phyloP scores from a whole-genome alignment of 2,888 invertebrate genomes.

The Adela reaumurella region DNA sequence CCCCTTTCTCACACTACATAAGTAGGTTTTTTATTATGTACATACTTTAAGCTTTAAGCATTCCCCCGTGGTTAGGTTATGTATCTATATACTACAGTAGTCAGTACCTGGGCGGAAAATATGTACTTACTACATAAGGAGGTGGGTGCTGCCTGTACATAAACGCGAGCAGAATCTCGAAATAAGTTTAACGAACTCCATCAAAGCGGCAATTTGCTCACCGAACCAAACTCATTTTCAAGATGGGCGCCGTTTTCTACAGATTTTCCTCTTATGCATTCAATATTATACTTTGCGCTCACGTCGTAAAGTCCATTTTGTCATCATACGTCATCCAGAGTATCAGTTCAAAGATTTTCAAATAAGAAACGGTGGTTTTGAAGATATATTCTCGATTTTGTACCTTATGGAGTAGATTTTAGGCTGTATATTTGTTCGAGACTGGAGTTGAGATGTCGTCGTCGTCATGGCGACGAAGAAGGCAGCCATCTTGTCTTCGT shows the following conservation, averaged over 20 bases:
- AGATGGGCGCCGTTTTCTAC: neutral
- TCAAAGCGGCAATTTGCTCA: neutral
- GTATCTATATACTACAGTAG: too few species aligned
- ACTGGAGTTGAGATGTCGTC: conserved; percentile 20
- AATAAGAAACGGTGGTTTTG: neutral
- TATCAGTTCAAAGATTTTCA: neutral
- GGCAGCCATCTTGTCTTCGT: conserved; percentile 37
- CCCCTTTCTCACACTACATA: too few species aligned
- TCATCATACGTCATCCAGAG: neutral
- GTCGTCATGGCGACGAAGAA: conserved; percentile 35
- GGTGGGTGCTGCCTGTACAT: too few species aligned
- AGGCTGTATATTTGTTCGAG: neutral
- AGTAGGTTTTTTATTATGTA: too few species aligned
- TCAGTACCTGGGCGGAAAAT: too few species aligned
- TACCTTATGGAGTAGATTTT: neutral
- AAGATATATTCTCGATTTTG: neutral
- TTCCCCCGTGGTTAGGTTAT: too few species aligned
- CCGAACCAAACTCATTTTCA: conserved; percentile 1
- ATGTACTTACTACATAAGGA: too few species aligned
- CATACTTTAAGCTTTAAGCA: too few species aligned
- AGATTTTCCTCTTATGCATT: neutral
- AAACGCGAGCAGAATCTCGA: too few species aligned
- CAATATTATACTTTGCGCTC: neutral
- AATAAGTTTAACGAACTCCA: too few species aligned
- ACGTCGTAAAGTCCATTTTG: conserved; percentile 3